These are phyloP conservation scores for Liposcelis brunnea DNA, from an alignment of 2,888 invertebrate species.

Conservation along the genomic window DNA sequence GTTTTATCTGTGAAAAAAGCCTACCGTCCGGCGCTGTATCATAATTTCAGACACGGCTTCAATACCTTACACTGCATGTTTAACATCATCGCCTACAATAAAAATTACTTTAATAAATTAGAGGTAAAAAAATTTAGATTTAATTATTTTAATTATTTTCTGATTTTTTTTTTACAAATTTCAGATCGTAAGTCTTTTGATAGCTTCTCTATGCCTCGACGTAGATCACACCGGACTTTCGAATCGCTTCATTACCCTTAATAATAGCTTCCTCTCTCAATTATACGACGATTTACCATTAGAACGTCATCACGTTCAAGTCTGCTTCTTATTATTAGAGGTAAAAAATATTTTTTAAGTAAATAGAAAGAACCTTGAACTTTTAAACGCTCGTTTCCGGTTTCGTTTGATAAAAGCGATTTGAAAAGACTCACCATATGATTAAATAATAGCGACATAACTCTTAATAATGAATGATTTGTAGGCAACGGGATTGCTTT, in stretches of 20 bases:
- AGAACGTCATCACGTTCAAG: constrained; percentile 41
- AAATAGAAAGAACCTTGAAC: no score
- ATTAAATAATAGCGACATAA: no score
- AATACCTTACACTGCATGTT: constrained; percentile 43
- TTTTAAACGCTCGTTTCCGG: no score
- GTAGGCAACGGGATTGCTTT: constrained; percentile 36
- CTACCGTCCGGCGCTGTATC: constrained; percentile 39
- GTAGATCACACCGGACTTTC: constrained; percentile 43
- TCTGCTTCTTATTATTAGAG: constrained; percentile 37
- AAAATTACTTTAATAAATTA: constrained; percentile 28
- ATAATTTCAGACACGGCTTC: constrained; percentile 45
- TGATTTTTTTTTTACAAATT: no score
- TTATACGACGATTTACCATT: constrained; percentile 39
- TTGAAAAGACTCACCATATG: no score
- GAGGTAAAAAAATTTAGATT: constrained; percentile 33
- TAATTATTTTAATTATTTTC: no score
- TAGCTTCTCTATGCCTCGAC: constrained; percentile 42
- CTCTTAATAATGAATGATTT: no score
- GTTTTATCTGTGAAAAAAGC: constrained; percentile 30
- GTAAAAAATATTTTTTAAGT: no score
- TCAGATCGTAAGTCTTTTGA: constrained; percentile 35
- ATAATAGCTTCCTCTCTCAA: constrained; percentile 33
- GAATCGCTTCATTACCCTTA: constrained; percentile 38
- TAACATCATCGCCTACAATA: constrained; percentile 32
- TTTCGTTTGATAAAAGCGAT: no score